Evolutionary conservation across 2,797 vertebrate genomes (phyloP), one percentile per base, ranked within the genome.

Genomic region (Typhlichthys eigenmanni): DNA sequence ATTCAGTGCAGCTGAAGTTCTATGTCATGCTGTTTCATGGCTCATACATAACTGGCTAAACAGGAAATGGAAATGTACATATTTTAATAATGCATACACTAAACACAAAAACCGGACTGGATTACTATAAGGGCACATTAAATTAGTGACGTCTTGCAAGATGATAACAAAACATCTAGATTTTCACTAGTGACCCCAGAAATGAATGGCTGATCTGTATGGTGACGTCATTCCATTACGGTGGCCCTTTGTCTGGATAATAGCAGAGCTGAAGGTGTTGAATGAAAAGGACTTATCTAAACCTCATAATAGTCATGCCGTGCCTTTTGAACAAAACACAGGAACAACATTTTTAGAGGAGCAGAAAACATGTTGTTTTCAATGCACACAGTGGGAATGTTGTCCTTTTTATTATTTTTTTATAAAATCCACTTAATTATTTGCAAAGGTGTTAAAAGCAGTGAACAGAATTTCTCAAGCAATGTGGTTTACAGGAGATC

Each of bases 171-270:
- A 29, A 29, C 5, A 9, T 38, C 5, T 46, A 4, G 55, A 62
- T 64, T 67, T 47, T 66, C 50, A 34, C 59, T 55, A 49, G 34
- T 68, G 66, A 65, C 47, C 17, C 46, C 57, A 51, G 58, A 64
- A 7, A 75, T 64, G 52, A 75, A 76, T 66, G 67, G 56, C 46
- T 54, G 55, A 63, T 24, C 29, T 53, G 38, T 53, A 63, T 69
- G 58, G 64, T 74, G 24, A 38, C 19, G 6, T 59, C 64, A 76
- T 80, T 76, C 75, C 64, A 76, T 81, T 78, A 82, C 60, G 64
- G 63, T 67, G 62, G 50, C 68, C 66, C 32, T 29, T 38, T 38
- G 34, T 38, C 6, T 38, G 7, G 6, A 38, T 38, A 38, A 38
- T 38, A 38, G 34, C 34, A 38, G 34, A 38, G 34, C 5, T 6